Evolutionary conservation across 2,888 invertebrate genomes (phyloP).

Genomic region (Drosophila recens): DNA sequence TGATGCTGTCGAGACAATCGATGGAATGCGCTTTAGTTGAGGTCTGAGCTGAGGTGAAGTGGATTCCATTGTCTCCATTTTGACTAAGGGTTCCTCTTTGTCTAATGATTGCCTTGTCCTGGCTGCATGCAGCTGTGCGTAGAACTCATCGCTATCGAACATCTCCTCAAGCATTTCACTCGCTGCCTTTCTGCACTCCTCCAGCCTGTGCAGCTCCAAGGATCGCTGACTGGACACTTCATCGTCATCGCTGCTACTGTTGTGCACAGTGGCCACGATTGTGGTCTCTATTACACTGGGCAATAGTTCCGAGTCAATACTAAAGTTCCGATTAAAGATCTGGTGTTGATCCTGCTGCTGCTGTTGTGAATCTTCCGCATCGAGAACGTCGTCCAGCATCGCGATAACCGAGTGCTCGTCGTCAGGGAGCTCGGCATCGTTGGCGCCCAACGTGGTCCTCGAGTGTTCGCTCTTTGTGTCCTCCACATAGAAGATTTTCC

Average conservation of each 20-base stretch:
- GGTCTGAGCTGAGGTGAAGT: neutral
- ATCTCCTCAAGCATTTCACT: conserved; percentile 70
- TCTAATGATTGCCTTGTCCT: neutral
- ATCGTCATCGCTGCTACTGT: conserved; percentile 70
- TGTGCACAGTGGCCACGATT: conserved; percentile 82
- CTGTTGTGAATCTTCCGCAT: conserved; percentile 74
- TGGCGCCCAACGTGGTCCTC: conserved; percentile 19
- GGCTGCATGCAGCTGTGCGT: conserved; percentile 56
- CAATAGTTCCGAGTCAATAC: conserved; percentile 81
- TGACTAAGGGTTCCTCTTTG: neutral
- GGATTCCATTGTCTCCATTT: neutral
- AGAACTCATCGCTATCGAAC: conserved; percentile 67
- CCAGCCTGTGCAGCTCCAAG: conserved; percentile 22
- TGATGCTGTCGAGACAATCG: conserved; percentile 43
- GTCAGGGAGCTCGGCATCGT: conserved; percentile 51
- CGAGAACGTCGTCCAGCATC: conserved; percentile 82
- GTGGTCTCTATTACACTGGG: conserved; percentile 82
- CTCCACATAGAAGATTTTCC: conserved; percentile 81
- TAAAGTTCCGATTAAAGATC: conserved; percentile 63
- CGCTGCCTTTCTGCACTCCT: conserved; percentile 63
- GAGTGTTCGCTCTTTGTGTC: conserved; percentile 68
- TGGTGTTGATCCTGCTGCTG: conserved; percentile 49
- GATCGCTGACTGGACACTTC: conserved; percentile 43
- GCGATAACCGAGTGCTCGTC: conserved; percentile 83
- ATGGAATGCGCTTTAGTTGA: conserved; percentile 34